Percentiles rank a stretch among this genome's conserved stretches.
Evolutionary conservation across 2,113 vertebrate species (phyloP).

Genomic region (Dicaeum eximium): DNA sequence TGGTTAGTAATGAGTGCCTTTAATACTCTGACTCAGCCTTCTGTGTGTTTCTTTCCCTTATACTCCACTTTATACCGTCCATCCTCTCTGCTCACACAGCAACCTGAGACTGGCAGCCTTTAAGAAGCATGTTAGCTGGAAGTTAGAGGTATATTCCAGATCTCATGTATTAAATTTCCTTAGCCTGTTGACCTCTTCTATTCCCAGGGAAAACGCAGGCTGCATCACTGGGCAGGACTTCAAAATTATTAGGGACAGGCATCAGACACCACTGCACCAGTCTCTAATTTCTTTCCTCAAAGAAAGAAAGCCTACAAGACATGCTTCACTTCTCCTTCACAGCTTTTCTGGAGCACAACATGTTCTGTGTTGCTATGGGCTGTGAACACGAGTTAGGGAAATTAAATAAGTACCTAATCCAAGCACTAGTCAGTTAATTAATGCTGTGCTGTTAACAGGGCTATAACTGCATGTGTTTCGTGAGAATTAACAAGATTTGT

Average conservation of each 20-base stretch:
- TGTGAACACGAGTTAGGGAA: neutral
- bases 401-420: constrained; percentile 33
- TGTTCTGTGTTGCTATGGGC: neutral
- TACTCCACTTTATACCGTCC: neutral
- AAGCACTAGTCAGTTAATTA: constrained; percentile 23
- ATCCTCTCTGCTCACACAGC: neutral
- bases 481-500: constrained; percentile 40
- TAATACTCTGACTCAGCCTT: neutral
- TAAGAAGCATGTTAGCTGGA: neutral
- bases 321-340: neutral
- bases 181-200: neutral
- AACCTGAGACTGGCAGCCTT: neutral
- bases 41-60: neutral
- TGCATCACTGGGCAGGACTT: neutral
- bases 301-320: neutral
- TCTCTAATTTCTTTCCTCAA: neutral
- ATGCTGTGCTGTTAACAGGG: neutral
- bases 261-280: neutral
- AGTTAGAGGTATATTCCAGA: neutral
- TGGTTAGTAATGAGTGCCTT: neutral
- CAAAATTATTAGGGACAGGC: neutral
- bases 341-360: neutral
- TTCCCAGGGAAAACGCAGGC: neutral
- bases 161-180: neutral
- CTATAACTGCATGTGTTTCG: neutral